Percentiles rank a stretch among this genome's conserved stretches.
Conservation (phyloP, 2,888 invertebrate species). For the Thereva unica region DNA sequence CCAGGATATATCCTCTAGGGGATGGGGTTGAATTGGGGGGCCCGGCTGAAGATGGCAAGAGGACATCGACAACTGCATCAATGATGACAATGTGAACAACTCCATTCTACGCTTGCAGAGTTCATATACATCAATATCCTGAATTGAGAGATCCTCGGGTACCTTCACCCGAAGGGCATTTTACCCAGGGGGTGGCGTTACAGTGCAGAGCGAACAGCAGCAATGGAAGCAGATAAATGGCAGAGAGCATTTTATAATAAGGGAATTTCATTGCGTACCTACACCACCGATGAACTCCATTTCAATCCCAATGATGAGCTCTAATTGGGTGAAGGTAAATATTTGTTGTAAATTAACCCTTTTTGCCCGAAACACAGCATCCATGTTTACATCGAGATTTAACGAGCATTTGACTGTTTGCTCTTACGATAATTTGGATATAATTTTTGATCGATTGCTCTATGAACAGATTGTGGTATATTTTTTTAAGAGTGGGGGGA, state of each 20-base stretch:
- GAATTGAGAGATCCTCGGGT: not conserved
- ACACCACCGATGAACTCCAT: slow-evolving; percentile 16
- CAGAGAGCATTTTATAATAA: not conserved
- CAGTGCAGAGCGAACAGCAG: not conserved
- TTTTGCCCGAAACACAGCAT: slow-evolving; percentile 4
- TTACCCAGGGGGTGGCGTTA: not conserved
- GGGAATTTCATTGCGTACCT: not conserved
- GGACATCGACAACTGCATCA: slow-evolving; percentile 22
- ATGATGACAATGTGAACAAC: slow-evolving; percentile 28
- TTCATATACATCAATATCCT: no score
- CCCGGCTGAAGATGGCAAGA: no score
- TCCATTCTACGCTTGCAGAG: not conserved
- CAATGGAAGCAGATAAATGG: not conserved
- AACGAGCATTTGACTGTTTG: slow-evolving; percentile 10
- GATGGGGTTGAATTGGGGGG: no score
- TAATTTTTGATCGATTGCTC: slow-evolving; percentile 5
- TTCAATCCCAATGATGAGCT: slow-evolving; percentile 37
- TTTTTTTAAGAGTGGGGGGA: no score
- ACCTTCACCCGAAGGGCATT: slow-evolving; percentile 5
- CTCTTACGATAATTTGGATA: slow-evolving; percentile 18
- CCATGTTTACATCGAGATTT: slow-evolving; percentile 5
- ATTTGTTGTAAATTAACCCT: slow-evolving; percentile 41
- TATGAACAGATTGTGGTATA: no score
- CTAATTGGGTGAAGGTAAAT: slow-evolving; percentile 38
- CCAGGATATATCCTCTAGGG: no score